Evolutionary conservation across 2,113 vertebrate species (phyloP), one percentile per base, ranked within the genome.

Genomic region (Larimichthys polyactis): DNA sequence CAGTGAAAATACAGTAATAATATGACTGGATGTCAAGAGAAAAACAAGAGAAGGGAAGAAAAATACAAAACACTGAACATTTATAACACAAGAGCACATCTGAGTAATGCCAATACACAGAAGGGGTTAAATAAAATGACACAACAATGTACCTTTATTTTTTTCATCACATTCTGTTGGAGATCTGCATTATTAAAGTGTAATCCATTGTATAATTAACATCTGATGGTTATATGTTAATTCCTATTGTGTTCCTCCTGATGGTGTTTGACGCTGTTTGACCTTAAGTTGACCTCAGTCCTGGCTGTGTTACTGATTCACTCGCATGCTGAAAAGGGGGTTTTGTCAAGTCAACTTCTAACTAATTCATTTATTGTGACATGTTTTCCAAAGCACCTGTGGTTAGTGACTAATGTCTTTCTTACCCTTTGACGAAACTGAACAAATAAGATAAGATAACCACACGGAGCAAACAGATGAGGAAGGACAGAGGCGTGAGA

Each of bases 261-360:
- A 48, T 51, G 11, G n/a, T 44, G 27, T 27, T 27, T 27, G n/a
- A 43, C 10, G 3, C 27, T 7, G 36, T 68, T 59, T 75, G 48
- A 22, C 62, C 62, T 36, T 2, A 54, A 57, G 49, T 19, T 52
- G 20, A 70, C 51, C 57, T 67, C 19, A 71, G 64, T 71, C 74
- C 64, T n/a, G 15, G 2, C 16, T 7, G 46, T 54, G 78, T 82
- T 75, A 85, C 67, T 85, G 40, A 85, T 82, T 82, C 16, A 75
- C 78, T 16, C 9, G 0, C 14, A 4, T 4, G 14, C n/a, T 59
- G 46, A 78, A 81, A 24, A 66, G 12, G 65, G 52, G 3, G 19
- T 36, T 71, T 44, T 60, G 40, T 66, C 7, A 65, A 32, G 22
- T 63, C 20, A n/a, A 8, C 16, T 1, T 85, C 20, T 40, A 5